A percentile compares a stretch with the other conserved stretches of the same genome.
phyloP scores from a whole-genome alignment of 1,140 invertebrate species.

The Olivierus martensii region DNA sequence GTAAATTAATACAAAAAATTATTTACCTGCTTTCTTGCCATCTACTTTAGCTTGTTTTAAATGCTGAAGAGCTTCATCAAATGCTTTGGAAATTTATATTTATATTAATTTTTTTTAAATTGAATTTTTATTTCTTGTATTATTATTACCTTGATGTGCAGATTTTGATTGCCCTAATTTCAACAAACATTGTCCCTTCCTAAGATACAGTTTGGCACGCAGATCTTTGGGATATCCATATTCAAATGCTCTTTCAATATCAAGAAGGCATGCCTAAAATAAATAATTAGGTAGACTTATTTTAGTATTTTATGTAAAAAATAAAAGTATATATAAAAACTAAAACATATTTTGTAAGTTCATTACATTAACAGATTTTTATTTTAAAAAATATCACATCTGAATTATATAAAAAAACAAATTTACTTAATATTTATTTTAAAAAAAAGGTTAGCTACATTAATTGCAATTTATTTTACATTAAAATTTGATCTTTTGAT shows the following conservation, averaged over 20 bases:
- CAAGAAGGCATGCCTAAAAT: slow-evolving; percentile 30
- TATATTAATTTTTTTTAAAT: background rate
- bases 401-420: no score
- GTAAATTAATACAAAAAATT: background rate
- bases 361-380: no score
- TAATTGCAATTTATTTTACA: no score
- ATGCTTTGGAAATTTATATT: slow-evolving; percentile 4
- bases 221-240: slow-evolving; percentile 57
- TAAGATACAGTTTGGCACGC: slow-evolving; percentile 58
- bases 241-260: slow-evolving; percentile 52
- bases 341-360: no score
- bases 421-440: no score
- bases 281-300: no score
- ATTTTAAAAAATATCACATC: no score
- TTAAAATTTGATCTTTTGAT: no score
- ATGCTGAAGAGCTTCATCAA: slow-evolving; percentile 5
- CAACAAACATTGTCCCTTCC: slow-evolving; percentile 57
- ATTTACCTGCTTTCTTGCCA: slow-evolving; percentile 4
- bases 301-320: no score
- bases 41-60: slow-evolving; percentile 11
- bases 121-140: background rate
- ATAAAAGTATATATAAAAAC: no score
- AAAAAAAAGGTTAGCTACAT: no score
- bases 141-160: slow-evolving; percentile 47
- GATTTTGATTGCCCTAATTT: slow-evolving; percentile 50